phyloP scores from a whole-genome alignment of 2,888 invertebrate species.

The Drosophila mercatorum region DNA sequence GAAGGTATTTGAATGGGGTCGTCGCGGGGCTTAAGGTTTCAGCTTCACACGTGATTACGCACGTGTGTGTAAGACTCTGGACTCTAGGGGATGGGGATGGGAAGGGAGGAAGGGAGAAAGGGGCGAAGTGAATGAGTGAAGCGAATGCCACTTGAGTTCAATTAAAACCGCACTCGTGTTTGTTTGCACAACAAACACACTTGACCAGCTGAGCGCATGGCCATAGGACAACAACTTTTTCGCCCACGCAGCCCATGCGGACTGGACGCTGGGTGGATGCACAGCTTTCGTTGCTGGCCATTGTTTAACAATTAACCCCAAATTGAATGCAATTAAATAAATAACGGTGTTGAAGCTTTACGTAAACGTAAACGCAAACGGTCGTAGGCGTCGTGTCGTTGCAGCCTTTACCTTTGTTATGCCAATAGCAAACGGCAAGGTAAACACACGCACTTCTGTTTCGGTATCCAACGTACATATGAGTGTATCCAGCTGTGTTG shows the following conservation, averaged over 20 bases:
- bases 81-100: neutral
- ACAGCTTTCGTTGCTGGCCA: slow-evolving; percentile 51
- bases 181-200: slow-evolving; percentile 77
- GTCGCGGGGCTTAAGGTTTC: slow-evolving; percentile 9
- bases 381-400: slow-evolving; percentile 67
- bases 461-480: slow-evolving; percentile 9
- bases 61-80: slow-evolving; percentile 39
- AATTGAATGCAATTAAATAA: slow-evolving; percentile 82
- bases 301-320: slow-evolving; percentile 82
- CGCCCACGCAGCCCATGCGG: neutral
- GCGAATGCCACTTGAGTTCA: slow-evolving; percentile 72
- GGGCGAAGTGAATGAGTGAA: slow-evolving; percentile 2
- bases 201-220: slow-evolving; percentile 47
- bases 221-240: slow-evolving; percentile 26
- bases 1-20: slow-evolving; percentile 3
- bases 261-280: neutral
- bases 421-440: slow-evolving; percentile 36
- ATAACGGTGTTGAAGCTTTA: slow-evolving; percentile 81
- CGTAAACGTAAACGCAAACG: slow-evolving; percentile 63
- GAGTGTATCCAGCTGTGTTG: slow-evolving; percentile 40
- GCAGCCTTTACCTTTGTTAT: slow-evolving; percentile 43
- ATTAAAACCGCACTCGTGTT: slow-evolving; percentile 79
- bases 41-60: slow-evolving; percentile 42
- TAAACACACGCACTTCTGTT: slow-evolving; percentile 35
- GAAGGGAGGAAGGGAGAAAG: no score